Percentiles rank a stretch among this genome's conserved stretches.
These are phyloP conservation scores for Drosophila nikananu DNA, from an alignment of 1,140 invertebrate genomes.

Conservation along the genomic window DNA sequence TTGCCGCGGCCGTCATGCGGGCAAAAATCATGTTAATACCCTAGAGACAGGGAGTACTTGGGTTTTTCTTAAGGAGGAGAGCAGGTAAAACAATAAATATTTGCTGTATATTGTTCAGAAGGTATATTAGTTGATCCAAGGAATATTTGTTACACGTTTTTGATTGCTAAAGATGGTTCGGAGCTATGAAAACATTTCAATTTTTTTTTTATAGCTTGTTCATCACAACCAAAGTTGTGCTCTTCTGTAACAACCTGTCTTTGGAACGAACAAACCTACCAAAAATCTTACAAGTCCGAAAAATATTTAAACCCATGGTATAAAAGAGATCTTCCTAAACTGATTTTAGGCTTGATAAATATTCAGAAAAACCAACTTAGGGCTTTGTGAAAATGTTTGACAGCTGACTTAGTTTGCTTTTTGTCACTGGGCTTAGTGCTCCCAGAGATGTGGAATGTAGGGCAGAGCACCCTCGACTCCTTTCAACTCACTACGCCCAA, in stretches of 20 bases:
- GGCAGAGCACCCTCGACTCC: slow-evolving; percentile 17
- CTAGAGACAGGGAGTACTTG: slow-evolving; percentile 12
- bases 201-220: too few species aligned
- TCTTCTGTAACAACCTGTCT: neutral
- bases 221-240: neutral
- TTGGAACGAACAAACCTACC: neutral
- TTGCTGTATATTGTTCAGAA: too few species aligned
- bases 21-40: slow-evolving; percentile 27
- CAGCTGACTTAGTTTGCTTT: slow-evolving; percentile 19
- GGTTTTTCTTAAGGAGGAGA: neutral
- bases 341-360: neutral
- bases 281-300: neutral
- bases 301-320: neutral
- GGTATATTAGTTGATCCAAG: neutral
- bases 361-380: neutral
- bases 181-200: neutral
- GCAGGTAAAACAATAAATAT: neutral
- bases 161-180: neutral
- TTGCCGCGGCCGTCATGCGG: slow-evolving; percentile 22
- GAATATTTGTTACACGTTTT: neutral
- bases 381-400: neutral
- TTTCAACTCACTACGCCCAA: slow-evolving; percentile 21
- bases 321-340: neutral
- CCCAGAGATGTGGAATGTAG: slow-evolving; percentile 11
- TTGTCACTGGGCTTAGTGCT: slow-evolving; percentile 36